Conservation (phyloP, 2,113 vertebrate genomes). For the Campylomormyrus tamandua region DNA sequence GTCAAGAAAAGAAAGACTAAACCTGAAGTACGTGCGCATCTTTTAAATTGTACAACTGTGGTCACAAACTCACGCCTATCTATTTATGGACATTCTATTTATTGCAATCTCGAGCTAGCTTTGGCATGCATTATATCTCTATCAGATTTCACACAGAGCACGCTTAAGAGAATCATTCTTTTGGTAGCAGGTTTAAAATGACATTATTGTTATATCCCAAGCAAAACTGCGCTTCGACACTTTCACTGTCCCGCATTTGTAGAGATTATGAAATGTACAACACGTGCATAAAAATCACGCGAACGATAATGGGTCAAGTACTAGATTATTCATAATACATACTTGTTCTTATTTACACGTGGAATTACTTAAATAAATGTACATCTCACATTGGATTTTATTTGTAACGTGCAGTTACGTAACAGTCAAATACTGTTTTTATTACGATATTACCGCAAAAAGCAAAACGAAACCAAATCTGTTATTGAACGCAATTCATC, state of each 20-base stretch:
- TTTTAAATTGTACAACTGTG: background rate
- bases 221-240: background rate
- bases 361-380: background rate
- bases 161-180: constrained; percentile 10
- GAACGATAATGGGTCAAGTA: background rate
- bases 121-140: constrained; percentile 50
- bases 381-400: background rate
- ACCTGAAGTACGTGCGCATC: background rate
- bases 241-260: background rate
- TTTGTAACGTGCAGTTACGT: background rate
- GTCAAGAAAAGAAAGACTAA: background rate
- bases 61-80: constrained; percentile 35
- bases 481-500: background rate
- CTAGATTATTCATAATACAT: background rate
- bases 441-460: background rate
- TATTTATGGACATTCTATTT: constrained; percentile 71
- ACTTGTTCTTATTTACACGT: background rate
- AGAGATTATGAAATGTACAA: background rate
- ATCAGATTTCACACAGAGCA: constrained; percentile 53
- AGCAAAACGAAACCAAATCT: background rate
- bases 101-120: constrained; percentile 42
- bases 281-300: background rate
- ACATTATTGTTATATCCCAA: background rate
- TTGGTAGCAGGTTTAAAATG: background rate
- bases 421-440: background rate